These are phyloP conservation scores for Aurelia sp. DNA, from an alignment of 30 jellyfish, hydroid and myxozoan genomes.

Conservation along the genomic window DNA sequence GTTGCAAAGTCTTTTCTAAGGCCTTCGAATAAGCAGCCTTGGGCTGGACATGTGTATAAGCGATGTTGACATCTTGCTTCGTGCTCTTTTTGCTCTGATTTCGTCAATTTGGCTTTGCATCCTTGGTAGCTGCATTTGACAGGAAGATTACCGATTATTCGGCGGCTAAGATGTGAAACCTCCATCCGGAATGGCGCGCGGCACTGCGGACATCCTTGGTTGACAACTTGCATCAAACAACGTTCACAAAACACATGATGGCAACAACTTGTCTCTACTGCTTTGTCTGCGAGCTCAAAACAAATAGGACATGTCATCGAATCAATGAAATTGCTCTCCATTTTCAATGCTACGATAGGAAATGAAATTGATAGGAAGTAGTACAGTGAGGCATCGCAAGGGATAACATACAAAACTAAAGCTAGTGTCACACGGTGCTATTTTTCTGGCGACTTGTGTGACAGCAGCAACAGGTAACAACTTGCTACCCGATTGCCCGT, in stretches of 20 bases:
- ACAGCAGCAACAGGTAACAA: too few species aligned
- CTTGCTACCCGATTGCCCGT: too few species aligned
- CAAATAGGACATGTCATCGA: constrained; percentile 79
- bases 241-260: constrained; percentile 79
- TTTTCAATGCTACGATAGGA: neutral
- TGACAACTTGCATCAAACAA: constrained; percentile 45
- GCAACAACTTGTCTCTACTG: constrained; percentile 88
- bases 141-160: constrained; percentile 70
- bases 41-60: constrained; percentile 55
- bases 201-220: constrained; percentile 69
- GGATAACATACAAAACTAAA: too few species aligned
- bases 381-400: too few species aligned
- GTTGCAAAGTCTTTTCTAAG: constrained; percentile 33
- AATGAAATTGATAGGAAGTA: too few species aligned
- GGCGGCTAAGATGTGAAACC: constrained; percentile 58
- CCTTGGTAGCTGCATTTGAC: constrained; percentile 58
- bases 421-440: too few species aligned
- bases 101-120: constrained; percentile 50
- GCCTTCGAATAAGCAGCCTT: constrained; percentile 56
- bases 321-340: constrained; percentile 30
- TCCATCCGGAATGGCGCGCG: constrained; percentile 44
- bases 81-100: constrained; percentile 76
- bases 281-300: constrained; percentile 77
- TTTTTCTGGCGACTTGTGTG: too few species aligned
- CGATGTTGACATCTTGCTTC: constrained; percentile 48